A percentile compares a stretch with the other conserved stretches of the same genome.
Evolutionary conservation across 1,140 invertebrate genomes (phyloP).

Genomic region (Zaprionus camerounensis): DNA sequence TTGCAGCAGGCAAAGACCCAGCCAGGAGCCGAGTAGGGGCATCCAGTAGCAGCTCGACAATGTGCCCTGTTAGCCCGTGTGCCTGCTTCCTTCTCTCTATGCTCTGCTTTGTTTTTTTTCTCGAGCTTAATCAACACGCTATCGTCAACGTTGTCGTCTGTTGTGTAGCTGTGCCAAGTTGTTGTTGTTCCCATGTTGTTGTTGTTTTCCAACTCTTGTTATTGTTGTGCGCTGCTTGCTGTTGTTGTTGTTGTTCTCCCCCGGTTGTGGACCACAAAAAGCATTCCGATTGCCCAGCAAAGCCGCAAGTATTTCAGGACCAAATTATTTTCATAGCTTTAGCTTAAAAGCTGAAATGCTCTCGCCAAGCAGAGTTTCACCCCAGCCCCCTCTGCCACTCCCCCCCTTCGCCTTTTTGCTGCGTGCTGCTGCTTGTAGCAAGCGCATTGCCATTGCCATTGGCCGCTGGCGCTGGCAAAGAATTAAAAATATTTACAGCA

Average conservation of each 20-base stretch:
- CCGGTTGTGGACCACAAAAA: constrained; percentile 68
- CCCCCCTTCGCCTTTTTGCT: neutral
- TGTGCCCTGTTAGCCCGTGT: constrained; percentile 54
- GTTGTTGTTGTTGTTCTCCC: constrained; percentile 26
- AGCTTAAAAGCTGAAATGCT: constrained; percentile 77
- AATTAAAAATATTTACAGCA: constrained; percentile 83
- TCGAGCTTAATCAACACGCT: constrained; percentile 71
- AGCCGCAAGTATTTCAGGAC: constrained; percentile 80
- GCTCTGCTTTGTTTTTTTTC: neutral
- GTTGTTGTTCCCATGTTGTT: constrained; percentile 8
- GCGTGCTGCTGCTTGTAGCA: constrained; percentile 7
- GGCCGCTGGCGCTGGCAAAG: constrained; percentile 75
- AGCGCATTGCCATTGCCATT: constrained; percentile 68
- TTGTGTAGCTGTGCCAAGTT: constrained; percentile 1
- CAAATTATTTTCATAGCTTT: constrained; percentile 82
- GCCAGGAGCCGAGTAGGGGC: too few relatives aligned
- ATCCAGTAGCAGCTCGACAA: constrained; percentile 44
- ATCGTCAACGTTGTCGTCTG: constrained; percentile 22
- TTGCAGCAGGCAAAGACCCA: too few relatives aligned
- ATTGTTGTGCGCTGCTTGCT: constrained; percentile 11
- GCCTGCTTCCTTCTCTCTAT: constrained; percentile 37
- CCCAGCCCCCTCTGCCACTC: neutral
- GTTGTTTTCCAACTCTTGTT: constrained; percentile 24
- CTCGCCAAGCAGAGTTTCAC: neutral
- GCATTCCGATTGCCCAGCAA: constrained; percentile 77